Evolutionary conservation across 2,888 invertebrate genomes (phyloP), one percentile per base, ranked within the genome.

Genomic region (Caenorhabditis becei): DNA sequence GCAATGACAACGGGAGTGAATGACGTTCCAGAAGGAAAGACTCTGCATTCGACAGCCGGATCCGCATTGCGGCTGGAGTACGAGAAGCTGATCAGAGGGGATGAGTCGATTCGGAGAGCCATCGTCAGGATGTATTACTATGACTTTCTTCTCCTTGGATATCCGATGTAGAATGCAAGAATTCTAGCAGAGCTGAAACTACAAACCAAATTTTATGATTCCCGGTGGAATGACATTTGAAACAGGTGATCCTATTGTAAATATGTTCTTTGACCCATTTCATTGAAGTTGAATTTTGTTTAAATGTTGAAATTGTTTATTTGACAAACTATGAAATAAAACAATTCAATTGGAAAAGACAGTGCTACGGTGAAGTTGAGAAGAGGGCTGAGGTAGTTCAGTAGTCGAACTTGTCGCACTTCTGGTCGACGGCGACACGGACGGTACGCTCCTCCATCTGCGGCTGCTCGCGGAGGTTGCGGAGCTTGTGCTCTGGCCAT

Each of bases 371-470:
- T n/a, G 32, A 24, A n/a, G 28, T 10, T 41, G 41, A 24, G 56
- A 56, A 37, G 23, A 37, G 56, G 5, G 20, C 3, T 35, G 59
- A 62, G 67, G 62, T 77, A 58, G 54, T 28, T 77, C 62, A 77
- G 28, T 77, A 77, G 62, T 77, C 75, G 67, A 44, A 67, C 61
- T 77, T 77, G 35, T 77, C 67, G 77, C 77, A 77, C 56, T 65
- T 77, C 63, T 77, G 65, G 53, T 77, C 77, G 51, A 70, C 70
- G 28, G 63, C 63, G 53, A 77, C 70, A 35, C 62, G 61, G 49
- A 63, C 53, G 49, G 41, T 28, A 37, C 70, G 70, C 51, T 77
- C 77, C 58, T 69, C 77, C 77, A 77, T 77, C 58, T 69, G 56
- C 49, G 61, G 49, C 47, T 72, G 59, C 28, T 79, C 79, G 37